A percentile compares a stretch with the other conserved stretches of the same genome.
Conservation (phyloP, 2,888 invertebrate genomes). For the Pseudococcus viburni region DNA sequence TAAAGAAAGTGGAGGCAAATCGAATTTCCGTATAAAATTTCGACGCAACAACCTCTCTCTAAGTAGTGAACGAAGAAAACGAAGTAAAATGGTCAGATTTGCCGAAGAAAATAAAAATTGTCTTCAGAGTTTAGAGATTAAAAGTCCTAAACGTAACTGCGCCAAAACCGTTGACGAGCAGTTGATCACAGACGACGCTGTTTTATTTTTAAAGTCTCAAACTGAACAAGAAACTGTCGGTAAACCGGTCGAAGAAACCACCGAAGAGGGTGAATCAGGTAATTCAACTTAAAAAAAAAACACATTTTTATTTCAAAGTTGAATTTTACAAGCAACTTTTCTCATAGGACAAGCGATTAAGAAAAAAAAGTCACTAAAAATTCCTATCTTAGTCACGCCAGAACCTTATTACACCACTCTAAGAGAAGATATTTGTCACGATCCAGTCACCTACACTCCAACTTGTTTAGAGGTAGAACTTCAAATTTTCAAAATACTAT, state of each 20-base stretch:
- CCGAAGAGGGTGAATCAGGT: constrained; percentile 6
- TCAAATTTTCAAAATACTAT: not conserved
- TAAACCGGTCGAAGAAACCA: not conserved
- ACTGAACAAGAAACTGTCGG: not conserved
- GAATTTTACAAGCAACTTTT: not conserved
- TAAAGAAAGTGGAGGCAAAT: constrained; percentile 10
- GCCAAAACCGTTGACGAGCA: constrained; percentile 58
- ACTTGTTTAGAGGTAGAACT: constrained; percentile 57
- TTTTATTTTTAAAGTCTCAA: constrained; percentile 56
- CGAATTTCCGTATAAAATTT: constrained; percentile 61
- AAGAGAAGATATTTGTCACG: constrained; percentile 52
- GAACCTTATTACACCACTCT: constrained; percentile 56
- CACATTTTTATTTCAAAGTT: not conserved
- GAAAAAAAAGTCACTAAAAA: constrained; percentile 33
- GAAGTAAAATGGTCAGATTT: constrained; percentile 62
- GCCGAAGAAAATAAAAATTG: constrained; percentile 55
- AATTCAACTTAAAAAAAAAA: not conserved
- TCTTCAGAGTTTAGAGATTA: not conserved
- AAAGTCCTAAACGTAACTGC: constrained; percentile 59
- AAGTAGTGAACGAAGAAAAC: constrained; percentile 36
- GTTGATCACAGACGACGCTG: constrained; percentile 42
- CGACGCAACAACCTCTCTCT: constrained; percentile 8
- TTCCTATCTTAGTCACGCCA: constrained; percentile 52
- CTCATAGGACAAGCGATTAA: constrained; percentile 35
- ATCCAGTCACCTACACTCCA: constrained; percentile 60